A percentile compares a stretch with the other conserved stretches of the same genome.
phyloP scores from a whole-genome alignment of 2,888 invertebrate genomes.

The Alsophila aescularia region DNA sequence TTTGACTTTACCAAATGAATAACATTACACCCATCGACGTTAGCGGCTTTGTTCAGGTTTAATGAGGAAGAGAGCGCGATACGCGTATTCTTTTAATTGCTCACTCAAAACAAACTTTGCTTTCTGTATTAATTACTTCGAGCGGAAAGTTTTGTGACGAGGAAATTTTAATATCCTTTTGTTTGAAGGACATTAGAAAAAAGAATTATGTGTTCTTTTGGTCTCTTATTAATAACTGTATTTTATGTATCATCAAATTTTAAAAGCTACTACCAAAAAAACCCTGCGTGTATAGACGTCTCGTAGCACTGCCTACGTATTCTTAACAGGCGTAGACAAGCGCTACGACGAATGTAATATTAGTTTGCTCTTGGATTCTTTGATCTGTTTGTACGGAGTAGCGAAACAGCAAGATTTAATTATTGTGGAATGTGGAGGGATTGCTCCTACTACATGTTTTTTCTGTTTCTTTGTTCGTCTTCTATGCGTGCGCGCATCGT shows the following conservation, averaged over 20 bases:
- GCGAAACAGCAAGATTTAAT: conserved; percentile 1
- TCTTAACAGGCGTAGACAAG: conserved; percentile 30
- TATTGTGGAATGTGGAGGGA: neutral
- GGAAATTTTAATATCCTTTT: conserved; percentile 46
- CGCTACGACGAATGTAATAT: conserved; percentile 17
- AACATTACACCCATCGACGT: conserved; percentile 81
- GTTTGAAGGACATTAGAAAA: conserved; percentile 25
- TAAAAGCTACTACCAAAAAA: too few species aligned
- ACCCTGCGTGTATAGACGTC: neutral
- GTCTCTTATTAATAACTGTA: neutral
- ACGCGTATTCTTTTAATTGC: conserved; percentile 65
- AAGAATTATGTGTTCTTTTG: conserved; percentile 5
- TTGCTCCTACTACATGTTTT: too few species aligned
- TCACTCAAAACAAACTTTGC: conserved; percentile 66
- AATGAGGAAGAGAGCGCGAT: conserved; percentile 73
- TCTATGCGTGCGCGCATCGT: too few species aligned
- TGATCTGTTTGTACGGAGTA: conserved; percentile 5
- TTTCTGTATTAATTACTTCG: conserved; percentile 65
- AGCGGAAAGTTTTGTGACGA: conserved; percentile 58
- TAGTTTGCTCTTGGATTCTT: conserved; percentile 5
- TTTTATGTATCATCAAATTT: too few species aligned
- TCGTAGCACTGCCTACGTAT: conserved; percentile 18
- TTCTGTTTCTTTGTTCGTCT: too few species aligned
- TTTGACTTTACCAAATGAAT: conserved; percentile 84
- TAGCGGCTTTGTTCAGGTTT: conserved; percentile 75